phyloP scores from a whole-genome alignment of 2,113 vertebrate genomes.

The Peromyscus maniculatus region DNA sequence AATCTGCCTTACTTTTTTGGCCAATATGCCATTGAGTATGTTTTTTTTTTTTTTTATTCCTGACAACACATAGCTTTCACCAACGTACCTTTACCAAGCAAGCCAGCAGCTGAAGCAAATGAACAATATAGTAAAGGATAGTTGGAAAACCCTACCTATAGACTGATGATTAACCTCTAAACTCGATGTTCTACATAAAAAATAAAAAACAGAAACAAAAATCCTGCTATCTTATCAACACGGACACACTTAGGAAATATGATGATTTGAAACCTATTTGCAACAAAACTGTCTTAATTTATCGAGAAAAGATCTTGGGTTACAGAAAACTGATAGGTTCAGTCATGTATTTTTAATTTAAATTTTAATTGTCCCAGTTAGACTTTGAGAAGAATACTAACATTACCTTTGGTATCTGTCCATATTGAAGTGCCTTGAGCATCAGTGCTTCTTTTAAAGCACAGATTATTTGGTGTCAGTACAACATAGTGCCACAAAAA shows the following conservation, averaged over 20 bases:
- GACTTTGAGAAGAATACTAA: not conserved
- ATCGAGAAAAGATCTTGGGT: no score
- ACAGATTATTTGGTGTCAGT: not conserved
- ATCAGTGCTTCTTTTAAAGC: not conserved
- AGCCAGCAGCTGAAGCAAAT: not conserved
- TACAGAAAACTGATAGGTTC: not conserved
- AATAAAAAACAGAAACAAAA: not conserved
- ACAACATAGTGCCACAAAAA: not conserved
- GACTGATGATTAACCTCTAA: not conserved
- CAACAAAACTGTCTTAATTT: not conserved
- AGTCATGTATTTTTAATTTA: not conserved
- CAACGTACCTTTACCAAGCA: not conserved
- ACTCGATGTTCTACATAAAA: not conserved
- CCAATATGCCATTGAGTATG: not conserved
- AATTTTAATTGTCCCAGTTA: not conserved
- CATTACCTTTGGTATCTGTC: not conserved
- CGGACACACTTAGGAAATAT: not conserved
- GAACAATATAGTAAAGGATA: not conserved
- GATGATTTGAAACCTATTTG: not conserved
- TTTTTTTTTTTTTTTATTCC: not conserved
- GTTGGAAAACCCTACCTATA: not conserved
- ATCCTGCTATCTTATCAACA: not conserved
- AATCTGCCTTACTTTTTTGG: not conserved
- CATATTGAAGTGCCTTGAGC: not conserved
- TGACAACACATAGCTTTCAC: not conserved